Evolutionary conservation across 2,797 vertebrate species (phyloP).

Genomic region (Myoxocephalus aenaeus): DNA sequence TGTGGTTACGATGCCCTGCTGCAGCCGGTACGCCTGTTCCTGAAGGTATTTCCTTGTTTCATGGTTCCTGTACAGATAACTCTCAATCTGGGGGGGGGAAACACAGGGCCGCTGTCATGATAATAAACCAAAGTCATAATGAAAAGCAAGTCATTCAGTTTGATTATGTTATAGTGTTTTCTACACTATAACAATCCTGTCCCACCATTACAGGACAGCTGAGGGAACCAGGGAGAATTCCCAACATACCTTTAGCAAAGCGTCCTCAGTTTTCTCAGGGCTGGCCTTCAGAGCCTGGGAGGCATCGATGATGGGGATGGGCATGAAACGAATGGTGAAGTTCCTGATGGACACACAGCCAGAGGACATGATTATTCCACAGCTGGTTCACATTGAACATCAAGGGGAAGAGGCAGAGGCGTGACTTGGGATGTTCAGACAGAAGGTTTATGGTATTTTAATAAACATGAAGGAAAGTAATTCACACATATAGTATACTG

Average conservation of each 20-base stretch:
- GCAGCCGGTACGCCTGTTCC: conserved; percentile 96
- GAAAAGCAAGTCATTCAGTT: background rate
- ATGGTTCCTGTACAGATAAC: conserved; percentile 95
- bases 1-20: conserved; percentile 98
- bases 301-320: conserved; percentile 96
- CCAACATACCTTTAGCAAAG: conserved; percentile 90
- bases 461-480: background rate
- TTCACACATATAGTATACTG: background rate
- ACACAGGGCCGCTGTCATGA: background rate
- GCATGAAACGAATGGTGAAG: conserved; percentile 97
- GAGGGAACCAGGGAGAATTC: background rate
- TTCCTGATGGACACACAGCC: conserved; percentile 83
- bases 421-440: background rate
- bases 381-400: background rate
- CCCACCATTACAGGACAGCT: background rate
- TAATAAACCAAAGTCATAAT: background rate
- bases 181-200: background rate
- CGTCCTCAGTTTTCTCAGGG: conserved; percentile 97
- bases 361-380: conserved; percentile 24
- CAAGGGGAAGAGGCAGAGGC: background rate
- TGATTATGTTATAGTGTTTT: conserved; percentile 1
- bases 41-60: conserved; percentile 96
- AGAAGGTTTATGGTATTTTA: background rate
- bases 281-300: conserved; percentile 96
- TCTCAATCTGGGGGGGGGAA: conserved; percentile 90